Base-by-base conservation (phyloP, 2,797 vertebrate genomes). In the Phoxinus dragarum region DNA sequence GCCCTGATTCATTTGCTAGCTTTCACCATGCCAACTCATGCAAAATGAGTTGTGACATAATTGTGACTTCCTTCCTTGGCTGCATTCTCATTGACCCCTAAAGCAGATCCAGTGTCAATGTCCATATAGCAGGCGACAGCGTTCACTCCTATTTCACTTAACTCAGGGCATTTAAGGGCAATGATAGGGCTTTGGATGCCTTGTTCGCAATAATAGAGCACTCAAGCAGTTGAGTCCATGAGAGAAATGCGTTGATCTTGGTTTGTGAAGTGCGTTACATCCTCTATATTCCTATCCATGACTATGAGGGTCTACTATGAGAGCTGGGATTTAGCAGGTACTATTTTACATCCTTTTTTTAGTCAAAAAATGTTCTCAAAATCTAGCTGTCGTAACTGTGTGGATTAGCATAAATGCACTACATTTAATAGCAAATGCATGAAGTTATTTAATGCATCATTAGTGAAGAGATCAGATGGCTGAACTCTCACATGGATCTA, bases 31-130 rank as follows among this genome's bases (percentile, higher is more conserved):
- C 91, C 90, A 95, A 94, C 94, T 95, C 95, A 95, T 92, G 86
- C 84, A 78, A 72, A 84, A 91, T 92, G 90, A 89, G 90, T 94
- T 95, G 94, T 94, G 90, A 90, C 90, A 89, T 85, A 84, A 90
- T 73, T 79, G 81, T 88, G 80, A 86, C 79, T 89, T 90, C 91
- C 91, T 91, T 91, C 85, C 85, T 86, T 88, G 88, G 89, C 89
- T 90, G 90, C 92, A 92, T 93, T 82, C 86, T 92, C 93, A 94
- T 92, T 86, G 81, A 90, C 81, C 88, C 81, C 90, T 76, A 90
- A 89, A 94, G 93, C 93, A 95, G 93, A 95, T 95, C 93, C 94
- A 95, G 91, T 90, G 90, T 92, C 92, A 88, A 76, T 81, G 85
- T 86, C 72, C 17, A 21, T 66, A 34, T 74, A 68, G 40, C 54